phyloP scores from a whole-genome alignment of 1,140 invertebrate species.

The Drosophila baimaii region DNA sequence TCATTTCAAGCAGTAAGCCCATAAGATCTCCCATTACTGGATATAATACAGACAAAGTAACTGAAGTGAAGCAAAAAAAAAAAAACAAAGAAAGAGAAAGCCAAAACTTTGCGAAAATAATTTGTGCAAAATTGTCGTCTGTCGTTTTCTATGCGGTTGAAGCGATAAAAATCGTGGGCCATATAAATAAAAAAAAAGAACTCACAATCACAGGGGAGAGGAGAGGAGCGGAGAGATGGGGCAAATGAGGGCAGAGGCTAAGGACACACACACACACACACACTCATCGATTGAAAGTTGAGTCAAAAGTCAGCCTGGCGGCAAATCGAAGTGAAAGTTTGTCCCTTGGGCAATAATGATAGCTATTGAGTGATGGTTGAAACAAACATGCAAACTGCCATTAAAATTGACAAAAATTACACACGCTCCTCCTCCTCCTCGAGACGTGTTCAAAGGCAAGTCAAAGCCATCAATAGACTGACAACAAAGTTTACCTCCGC shows the following conservation, averaged over 20 bases:
- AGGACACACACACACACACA: too few relatives aligned
- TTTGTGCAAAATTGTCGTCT: constrained; percentile 53
- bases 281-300: constrained; percentile 23
- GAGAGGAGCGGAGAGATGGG: neutral
- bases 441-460: constrained; percentile 34
- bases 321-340: constrained; percentile 79
- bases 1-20: neutral
- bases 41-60: constrained; percentile 12
- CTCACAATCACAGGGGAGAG: constrained; percentile 1
- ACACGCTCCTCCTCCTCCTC: constrained; percentile 11
- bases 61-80: constrained; percentile 18
- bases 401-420: constrained; percentile 74
- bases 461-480: constrained; percentile 43
- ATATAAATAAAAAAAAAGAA: constrained; percentile 51
- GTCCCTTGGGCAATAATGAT: constrained; percentile 27
- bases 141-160: constrained; percentile 44
- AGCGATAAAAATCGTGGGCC: constrained; percentile 65
- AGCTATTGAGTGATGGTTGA: constrained; percentile 3
- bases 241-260: constrained; percentile 1
- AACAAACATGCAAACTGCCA: constrained; percentile 67
- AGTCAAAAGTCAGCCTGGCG: constrained; percentile 74
- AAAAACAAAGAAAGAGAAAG: neutral
- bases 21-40: neutral
- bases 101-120: constrained; percentile 67
- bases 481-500: constrained; percentile 48